Conservation (phyloP, 2,888 invertebrate species). For the Thymelicus acteon region DNA sequence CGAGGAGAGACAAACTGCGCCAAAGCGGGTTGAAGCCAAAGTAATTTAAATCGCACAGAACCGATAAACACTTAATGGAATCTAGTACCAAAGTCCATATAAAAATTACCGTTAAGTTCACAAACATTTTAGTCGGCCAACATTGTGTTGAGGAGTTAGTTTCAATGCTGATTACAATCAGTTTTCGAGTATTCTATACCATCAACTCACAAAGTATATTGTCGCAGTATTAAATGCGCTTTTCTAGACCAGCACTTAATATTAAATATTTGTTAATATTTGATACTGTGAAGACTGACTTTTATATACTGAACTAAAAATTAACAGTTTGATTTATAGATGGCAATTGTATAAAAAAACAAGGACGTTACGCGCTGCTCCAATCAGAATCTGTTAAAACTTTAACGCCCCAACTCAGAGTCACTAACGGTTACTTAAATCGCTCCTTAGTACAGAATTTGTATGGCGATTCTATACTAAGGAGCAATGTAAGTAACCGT, state of each 20-base stretch:
- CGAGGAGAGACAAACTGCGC: too few relatives aligned
- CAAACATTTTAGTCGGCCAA: conserved; percentile 22
- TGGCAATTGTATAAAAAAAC: background rate
- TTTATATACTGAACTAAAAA: background rate
- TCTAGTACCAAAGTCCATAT: conserved; percentile 22
- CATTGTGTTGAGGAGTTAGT: conserved; percentile 23
- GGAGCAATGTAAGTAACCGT: too few relatives aligned
- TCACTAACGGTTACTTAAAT: too few relatives aligned
- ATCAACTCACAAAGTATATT: conserved; percentile 1
- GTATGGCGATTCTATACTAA: too few relatives aligned
- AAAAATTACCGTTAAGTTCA: conserved; percentile 22
- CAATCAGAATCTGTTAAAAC: too few relatives aligned
- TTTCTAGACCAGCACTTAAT: conserved; percentile 1
- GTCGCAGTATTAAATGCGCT: background rate
- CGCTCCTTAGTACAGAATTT: too few relatives aligned
- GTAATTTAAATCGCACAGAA: conserved; percentile 6
- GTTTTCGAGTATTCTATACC: background rate
- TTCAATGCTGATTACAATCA: conserved; percentile 1
- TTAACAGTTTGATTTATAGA: background rate
- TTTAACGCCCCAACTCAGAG: too few relatives aligned
- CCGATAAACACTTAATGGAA: conserved; percentile 24
- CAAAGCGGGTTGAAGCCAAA: background rate
- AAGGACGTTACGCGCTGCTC: too few relatives aligned
- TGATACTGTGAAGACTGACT: background rate
- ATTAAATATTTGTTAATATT: conserved; percentile 2